Conservation (phyloP, 2,797 vertebrate genomes). For the Cuniculus paca region DNA sequence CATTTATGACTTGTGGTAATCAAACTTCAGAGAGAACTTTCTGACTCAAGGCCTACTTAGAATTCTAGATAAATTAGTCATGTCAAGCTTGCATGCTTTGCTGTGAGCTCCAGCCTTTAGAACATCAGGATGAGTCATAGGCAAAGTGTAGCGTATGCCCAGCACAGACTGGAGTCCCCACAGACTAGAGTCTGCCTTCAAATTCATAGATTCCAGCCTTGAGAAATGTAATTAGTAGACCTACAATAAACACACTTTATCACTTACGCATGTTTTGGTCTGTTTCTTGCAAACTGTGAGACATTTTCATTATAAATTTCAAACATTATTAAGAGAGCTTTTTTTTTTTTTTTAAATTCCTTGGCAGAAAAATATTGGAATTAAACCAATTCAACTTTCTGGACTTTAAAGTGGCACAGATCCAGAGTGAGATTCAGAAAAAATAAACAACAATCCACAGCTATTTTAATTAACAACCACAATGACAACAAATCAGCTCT, state of each 20-base stretch:
- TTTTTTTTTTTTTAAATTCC: constrained; percentile 33
- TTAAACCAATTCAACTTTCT: constrained; percentile 70
- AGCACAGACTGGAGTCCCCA: background rate
- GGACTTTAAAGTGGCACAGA: constrained; percentile 70
- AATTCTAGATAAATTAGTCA: constrained; percentile 57
- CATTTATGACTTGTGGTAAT: background rate
- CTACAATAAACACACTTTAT: constrained; percentile 62
- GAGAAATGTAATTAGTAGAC: constrained; percentile 68
- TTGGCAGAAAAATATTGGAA: constrained; percentile 72
- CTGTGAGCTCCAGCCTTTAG: background rate
- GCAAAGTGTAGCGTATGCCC: background rate
- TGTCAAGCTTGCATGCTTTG: background rate
- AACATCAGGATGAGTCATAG: constrained; percentile 5
- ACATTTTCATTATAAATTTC: constrained; percentile 65
- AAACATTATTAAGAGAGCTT: constrained; percentile 76
- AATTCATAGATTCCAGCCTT: constrained; percentile 38
- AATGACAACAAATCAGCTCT: constrained; percentile 43
- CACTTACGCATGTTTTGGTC: constrained; percentile 61
- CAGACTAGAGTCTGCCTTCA: background rate
- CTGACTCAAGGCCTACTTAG: constrained; percentile 52
- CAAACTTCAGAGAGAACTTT: constrained; percentile 47
- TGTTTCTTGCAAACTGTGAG: constrained; percentile 72
- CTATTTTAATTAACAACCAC: constrained; percentile 68
- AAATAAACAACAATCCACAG: constrained; percentile 12
- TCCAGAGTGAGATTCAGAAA: constrained; percentile 59